phyloP scores from a whole-genome alignment of 2,113 vertebrate genomes.

The human (Homo sapiens) region DNA sequence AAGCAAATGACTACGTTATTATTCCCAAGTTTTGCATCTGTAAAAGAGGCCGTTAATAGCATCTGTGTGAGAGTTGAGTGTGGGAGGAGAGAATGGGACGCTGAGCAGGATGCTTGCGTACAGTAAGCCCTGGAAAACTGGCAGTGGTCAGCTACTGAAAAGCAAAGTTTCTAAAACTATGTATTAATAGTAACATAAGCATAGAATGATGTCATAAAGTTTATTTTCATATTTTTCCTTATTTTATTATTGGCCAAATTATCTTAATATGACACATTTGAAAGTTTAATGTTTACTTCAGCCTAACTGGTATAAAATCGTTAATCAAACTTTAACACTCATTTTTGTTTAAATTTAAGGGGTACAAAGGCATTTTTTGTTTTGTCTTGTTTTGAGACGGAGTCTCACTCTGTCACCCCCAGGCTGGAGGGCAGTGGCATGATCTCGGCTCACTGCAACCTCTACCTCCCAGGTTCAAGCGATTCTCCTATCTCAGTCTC shows the following conservation, averaged over 20 bases:
- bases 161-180: neutral
- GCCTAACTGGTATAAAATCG: neutral
- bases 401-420: no score
- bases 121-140: neutral
- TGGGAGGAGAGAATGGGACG: neutral
- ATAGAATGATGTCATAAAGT: neutral
- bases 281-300: neutral
- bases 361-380: no score
- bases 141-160: neutral
- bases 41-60: neutral
- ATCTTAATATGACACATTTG: neutral
- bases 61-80: neutral
- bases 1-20: neutral
- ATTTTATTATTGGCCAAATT: neutral
- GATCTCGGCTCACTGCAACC: no score
- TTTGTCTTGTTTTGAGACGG: no score
- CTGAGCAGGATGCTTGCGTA: neutral
- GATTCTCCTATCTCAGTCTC: no score
- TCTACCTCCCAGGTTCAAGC: no score
- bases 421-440: no score
- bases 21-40: neutral
- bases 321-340: neutral
- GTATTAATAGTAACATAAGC: neutral
- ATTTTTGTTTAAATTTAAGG: no score
- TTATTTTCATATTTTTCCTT: neutral